phyloP scores from a whole-genome alignment of 2,113 vertebrate genomes.

The Hystrix cristata region DNA sequence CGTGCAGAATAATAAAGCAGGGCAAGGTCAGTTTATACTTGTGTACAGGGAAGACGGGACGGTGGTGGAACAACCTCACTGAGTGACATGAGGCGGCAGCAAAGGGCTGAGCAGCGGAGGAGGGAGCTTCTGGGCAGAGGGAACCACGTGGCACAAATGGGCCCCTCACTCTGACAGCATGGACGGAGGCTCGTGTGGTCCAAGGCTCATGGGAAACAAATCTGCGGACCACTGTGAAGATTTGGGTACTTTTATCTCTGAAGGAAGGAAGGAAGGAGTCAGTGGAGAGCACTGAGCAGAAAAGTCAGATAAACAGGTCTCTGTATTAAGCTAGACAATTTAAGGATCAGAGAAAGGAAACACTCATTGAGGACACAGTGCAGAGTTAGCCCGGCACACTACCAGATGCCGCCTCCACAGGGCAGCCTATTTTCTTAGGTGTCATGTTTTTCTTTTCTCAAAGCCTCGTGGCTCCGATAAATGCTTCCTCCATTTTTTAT shows the following conservation, averaged over 20 bases:
- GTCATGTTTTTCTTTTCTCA: not conserved
- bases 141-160: not conserved
- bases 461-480: not conserved
- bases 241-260: not conserved
- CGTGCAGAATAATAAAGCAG: not conserved
- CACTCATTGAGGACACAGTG: rapidly evolving
- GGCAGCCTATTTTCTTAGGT: not conserved
- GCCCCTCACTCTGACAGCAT: not conserved
- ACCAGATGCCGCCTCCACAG: rapidly evolving
- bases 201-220: not conserved
- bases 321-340: not conserved
- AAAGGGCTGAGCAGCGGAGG: not conserved
- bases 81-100: not conserved
- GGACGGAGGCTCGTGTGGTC: not conserved
- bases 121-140: not conserved
- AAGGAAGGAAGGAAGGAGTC: not conserved
- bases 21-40: not conserved
- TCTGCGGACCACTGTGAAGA: not conserved
- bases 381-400: too few species aligned
- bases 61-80: not conserved
- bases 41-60: not conserved
- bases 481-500: not conserved
- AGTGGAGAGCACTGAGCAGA: not conserved
- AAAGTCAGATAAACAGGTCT: not conserved
- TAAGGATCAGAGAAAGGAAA: not conserved